Evolutionary conservation across 1,140 invertebrate genomes (phyloP).

Genomic region (Bilobella aurantiaca): DNA sequence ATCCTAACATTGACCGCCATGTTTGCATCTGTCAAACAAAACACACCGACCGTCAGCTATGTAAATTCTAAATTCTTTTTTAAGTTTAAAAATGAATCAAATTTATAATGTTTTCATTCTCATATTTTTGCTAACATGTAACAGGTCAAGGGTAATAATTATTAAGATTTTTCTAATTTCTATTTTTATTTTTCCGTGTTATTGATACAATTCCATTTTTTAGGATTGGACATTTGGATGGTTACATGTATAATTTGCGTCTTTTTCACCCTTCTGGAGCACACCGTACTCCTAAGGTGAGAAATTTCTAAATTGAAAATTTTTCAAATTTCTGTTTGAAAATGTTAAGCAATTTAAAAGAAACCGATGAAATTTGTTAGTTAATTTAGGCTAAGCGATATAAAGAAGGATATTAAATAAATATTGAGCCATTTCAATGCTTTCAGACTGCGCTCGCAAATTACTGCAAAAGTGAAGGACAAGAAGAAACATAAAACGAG

Average conservation of each 20-base stretch:
- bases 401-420: no score
- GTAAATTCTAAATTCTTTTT: no score
- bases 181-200: background rate
- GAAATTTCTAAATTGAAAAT: background rate
- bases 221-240: constrained; percentile 12
- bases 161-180: background rate
- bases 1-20: background rate
- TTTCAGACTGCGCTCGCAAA: no score
- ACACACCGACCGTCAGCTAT: constrained; percentile 18
- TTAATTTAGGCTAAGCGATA: no score
- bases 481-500: no score
- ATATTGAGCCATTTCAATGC: no score
- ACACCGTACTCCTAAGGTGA: background rate
- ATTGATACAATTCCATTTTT: background rate
- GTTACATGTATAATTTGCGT: constrained; percentile 5
- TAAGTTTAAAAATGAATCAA: no score
- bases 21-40: constrained; percentile 16
- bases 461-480: no score
- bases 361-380: no score
- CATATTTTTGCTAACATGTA: no score
- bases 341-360: no score
- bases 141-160: constrained; percentile 13
- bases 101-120: no score
- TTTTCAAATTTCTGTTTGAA: background rate
- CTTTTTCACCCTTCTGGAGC: background rate